These are phyloP conservation scores for Spisula subtruncata DNA, from an alignment of 2,888 invertebrate species.

Conservation along the genomic window DNA sequence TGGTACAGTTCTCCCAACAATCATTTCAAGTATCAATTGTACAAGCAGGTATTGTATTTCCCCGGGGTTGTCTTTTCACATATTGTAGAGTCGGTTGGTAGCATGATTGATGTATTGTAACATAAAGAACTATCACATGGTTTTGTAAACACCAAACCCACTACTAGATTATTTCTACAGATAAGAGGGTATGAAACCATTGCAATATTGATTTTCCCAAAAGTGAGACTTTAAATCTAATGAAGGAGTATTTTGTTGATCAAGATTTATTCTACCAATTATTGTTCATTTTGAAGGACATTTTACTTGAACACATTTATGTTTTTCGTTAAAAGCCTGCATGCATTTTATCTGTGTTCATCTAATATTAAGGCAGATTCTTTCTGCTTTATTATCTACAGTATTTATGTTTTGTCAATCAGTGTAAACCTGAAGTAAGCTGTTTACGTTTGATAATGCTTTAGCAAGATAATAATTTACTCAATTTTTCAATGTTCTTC, in stretches of 20 bases:
- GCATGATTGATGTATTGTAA: conserved; percentile 16
- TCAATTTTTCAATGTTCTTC: too few relatives aligned
- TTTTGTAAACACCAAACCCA: conserved; percentile 13
- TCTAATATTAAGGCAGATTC: too few relatives aligned
- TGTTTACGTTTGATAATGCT: too few relatives aligned
- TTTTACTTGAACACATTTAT: not conserved
- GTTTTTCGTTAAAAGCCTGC: not conserved
- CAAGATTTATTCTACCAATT: conserved; percentile 29
- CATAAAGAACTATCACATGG: conserved; percentile 14
- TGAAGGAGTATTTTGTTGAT: conserved; percentile 28
- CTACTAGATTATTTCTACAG: conserved; percentile 27
- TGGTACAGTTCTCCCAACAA: not conserved
- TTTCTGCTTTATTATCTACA: too few relatives aligned
- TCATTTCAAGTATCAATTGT: conserved; percentile 6
- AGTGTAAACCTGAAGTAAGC: too few relatives aligned
- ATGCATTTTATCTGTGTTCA: not conserved
- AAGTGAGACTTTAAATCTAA: conserved; percentile 29
- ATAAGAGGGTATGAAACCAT: conserved; percentile 28
- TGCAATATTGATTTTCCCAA: conserved; percentile 32
- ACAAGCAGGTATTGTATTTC: conserved; percentile 10
- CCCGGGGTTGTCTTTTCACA: conserved; percentile 28
- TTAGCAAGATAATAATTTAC: too few relatives aligned
- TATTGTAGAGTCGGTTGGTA: conserved; percentile 16
- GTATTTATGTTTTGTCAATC: too few relatives aligned
- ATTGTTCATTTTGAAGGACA: conserved; percentile 17